Percentiles rank a stretch among this genome's conserved stretches.
Evolutionary conservation across 2,888 invertebrate species (phyloP).

Genomic region (Coelinius sp.): DNA sequence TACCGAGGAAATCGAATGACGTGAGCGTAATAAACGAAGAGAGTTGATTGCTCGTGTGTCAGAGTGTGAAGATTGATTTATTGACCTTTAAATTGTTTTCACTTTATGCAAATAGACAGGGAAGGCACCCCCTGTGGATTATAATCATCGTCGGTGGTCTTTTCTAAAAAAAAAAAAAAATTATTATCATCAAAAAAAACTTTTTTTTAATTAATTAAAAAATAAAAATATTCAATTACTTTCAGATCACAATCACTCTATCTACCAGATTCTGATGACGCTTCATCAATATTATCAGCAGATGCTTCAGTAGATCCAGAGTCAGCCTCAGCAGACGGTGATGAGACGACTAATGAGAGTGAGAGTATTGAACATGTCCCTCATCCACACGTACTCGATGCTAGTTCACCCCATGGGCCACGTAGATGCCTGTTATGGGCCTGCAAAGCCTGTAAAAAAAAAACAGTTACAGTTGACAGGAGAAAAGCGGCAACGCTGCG

Average conservation of each 20-base stretch:
- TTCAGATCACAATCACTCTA: conserved; percentile 61
- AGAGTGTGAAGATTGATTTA: conserved; percentile 58
- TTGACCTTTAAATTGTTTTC: conserved; percentile 64
- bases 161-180: background rate
- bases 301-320: conserved; percentile 65
- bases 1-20: conserved; percentile 32
- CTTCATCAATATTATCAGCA: conserved; percentile 64
- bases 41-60: conserved; percentile 48
- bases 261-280: conserved; percentile 65
- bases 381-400: conserved; percentile 64
- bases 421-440: conserved; percentile 95
- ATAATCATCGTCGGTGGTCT: background rate
- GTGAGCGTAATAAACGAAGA: conserved; percentile 33
- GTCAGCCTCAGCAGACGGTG: conserved; percentile 60
- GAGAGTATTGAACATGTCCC: conserved; percentile 65
- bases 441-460: conserved; percentile 97
- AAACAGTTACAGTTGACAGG: conserved; percentile 94
- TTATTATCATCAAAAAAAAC: too few species aligned
- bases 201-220: too few species aligned
- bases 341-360: conserved; percentile 54
- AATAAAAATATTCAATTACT: conserved; percentile 16
- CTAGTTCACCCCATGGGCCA: conserved; percentile 70
- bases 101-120: conserved; percentile 52
- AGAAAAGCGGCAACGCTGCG: conserved; percentile 97
- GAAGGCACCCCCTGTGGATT: too few species aligned